Base-by-base conservation (phyloP, 2,888 invertebrate genomes). In the Chaetogeoica ovagalla region DNA sequence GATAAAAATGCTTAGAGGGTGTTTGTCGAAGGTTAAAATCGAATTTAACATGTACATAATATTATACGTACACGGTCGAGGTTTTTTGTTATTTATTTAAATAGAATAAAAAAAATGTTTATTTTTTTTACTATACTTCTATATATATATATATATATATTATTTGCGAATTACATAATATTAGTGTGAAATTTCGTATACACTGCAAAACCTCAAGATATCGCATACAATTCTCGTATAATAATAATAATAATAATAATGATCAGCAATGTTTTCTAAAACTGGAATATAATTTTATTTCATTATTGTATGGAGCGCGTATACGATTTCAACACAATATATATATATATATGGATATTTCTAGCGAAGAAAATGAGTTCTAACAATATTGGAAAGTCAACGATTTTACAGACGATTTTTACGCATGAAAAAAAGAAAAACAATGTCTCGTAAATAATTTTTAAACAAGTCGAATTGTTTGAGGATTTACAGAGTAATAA, bases 1-100 rank as follows among this genome's bases (percentile, higher is more conserved):
- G 55, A 57, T 55, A 73, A 19, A 7, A 19, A 19, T 3, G 43
- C 43, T 43, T 43, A 43, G 1, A 9, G 43, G 9, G 39, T 30
- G 30, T 4, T 55, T 37, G 9, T 39, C 9, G 74, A 74, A 74
- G 74, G 74, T 74, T 39, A 55, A 74, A 74, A 65, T 65, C 21
- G 21, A 74, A 21, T 74, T 57, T 23, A 43, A 43, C 17, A 15
- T 23, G 23, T 19, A 57, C 43, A 30, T 43, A 43, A 9, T 43
- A 43, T 43, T 9, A 43, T 43, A 43, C 43, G 30, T 43, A 43
- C 39, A 7, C 39, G 23, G 48, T 68, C 66, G 75, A 66, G 59
- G 30, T 76, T 65, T 74, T n/a, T 62, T 57, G 19, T 62, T 73
- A n/a, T n/a, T 73, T 52, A 52, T 21, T 57, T 23, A 30, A 30